Percentiles rank a stretch among this genome's conserved stretches.
Conservation (phyloP, 2,113 vertebrate species). For the Myodes glareolus region DNA sequence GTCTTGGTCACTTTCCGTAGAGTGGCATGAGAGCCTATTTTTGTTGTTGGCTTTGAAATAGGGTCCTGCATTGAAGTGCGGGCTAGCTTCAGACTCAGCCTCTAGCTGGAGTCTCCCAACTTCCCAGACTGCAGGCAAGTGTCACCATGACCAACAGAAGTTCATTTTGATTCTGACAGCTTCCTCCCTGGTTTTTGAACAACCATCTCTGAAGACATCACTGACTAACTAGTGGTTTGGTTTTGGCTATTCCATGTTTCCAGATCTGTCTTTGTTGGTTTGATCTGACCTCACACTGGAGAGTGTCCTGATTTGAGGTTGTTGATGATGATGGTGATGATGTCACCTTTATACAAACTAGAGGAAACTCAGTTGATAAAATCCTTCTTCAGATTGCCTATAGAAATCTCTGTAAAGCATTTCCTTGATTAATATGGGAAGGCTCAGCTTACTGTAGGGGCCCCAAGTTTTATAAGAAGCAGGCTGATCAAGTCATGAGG, state of each 20-base stretch:
- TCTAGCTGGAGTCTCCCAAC: not conserved
- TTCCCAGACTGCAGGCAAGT: not conserved
- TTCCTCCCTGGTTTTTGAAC: not conserved
- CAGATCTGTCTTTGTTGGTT: not conserved
- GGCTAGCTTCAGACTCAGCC: not conserved
- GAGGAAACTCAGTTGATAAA: not conserved
- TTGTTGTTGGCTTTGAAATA: not conserved
- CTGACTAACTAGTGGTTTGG: not conserved
- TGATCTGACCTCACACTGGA: not conserved
- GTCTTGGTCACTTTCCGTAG: not conserved
- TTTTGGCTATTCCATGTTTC: not conserved
- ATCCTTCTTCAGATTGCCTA: not conserved
- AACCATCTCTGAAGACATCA: not conserved
- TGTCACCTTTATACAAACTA: not conserved
- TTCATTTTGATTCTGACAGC: not conserved
- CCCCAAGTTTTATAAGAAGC: not conserved
- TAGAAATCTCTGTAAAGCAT: not conserved
- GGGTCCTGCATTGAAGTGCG: not conserved
- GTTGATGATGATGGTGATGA: not conserved
- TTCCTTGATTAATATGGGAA: not conserved
- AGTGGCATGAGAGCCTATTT: not conserved
- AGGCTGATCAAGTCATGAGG: not conserved
- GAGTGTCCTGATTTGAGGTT: not conserved
- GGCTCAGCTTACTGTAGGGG: not conserved
- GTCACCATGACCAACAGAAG: not conserved